A percentile compares a stretch with the other conserved stretches of the same genome.
phyloP scores from a whole-genome alignment of 1,140 invertebrate genomes.

The Alviniconcha marisindica region DNA sequence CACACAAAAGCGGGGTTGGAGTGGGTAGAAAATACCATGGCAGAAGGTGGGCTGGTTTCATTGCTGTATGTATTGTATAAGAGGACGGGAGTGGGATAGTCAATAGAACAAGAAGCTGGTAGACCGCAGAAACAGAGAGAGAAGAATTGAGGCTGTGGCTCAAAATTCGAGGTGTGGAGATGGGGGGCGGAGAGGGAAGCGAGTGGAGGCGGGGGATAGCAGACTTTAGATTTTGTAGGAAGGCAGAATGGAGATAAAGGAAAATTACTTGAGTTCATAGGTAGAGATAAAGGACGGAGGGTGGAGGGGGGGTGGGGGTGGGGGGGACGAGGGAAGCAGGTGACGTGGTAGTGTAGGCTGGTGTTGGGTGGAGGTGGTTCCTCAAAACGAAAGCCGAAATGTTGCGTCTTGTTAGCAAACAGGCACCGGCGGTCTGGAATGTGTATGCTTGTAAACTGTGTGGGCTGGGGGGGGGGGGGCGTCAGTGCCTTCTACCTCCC shows the following conservation, averaged over 20 bases:
- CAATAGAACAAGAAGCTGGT: neutral
- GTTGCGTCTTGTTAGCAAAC: constrained; percentile 9
- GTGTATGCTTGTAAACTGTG: too few relatives aligned
- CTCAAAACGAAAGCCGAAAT: neutral
- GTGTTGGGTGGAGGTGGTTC: neutral
- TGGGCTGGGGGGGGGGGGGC: too few relatives aligned
- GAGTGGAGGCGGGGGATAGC: too few relatives aligned
- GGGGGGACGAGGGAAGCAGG: neutral
- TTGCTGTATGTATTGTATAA: neutral
- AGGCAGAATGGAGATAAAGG: too few relatives aligned
- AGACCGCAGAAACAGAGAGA: neutral
- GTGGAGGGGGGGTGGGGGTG: neutral
- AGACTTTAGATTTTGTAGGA: too few relatives aligned
- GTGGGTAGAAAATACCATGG: neutral
- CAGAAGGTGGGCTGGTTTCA: neutral
- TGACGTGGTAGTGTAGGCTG: neutral
- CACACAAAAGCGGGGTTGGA: neutral
- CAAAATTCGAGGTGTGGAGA: too few relatives aligned
- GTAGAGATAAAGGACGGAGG: neutral
- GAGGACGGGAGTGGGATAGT: neutral
- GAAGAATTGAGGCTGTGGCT: neutral
- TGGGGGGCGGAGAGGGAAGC: too few relatives aligned
- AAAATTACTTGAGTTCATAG: too few relatives aligned
- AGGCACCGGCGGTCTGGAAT: constrained; percentile 2
- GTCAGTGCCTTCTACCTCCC: too few relatives aligned